Conservation (phyloP, 2,888 invertebrate species). For the Melipona bicolor region DNA sequence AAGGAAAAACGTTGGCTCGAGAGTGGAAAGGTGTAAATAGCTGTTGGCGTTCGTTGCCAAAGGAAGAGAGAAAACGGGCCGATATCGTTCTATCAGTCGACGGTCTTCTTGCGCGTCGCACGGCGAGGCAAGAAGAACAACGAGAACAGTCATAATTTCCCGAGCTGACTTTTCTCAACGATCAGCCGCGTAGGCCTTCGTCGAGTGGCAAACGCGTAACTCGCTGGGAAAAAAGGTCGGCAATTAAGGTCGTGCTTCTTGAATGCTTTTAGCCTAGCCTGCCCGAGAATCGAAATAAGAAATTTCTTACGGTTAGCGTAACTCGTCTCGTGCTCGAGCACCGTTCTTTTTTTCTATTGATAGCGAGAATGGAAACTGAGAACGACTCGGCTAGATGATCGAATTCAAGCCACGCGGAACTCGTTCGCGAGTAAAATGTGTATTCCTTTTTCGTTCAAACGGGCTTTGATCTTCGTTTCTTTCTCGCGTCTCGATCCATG, state of each 20-base stretch:
- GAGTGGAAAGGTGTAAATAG: conserved; percentile 6
- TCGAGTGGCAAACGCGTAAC: conserved; percentile 36
- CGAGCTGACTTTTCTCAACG: conserved; percentile 36
- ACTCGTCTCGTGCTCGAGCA: neutral
- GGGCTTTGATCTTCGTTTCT: no score
- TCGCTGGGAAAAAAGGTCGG: conserved; percentile 37
- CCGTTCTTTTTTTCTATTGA: neutral
- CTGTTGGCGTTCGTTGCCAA: neutral
- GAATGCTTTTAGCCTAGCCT: conserved; percentile 33
- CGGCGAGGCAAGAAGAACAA: conserved; percentile 34
- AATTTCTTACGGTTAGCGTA: conserved; percentile 18
- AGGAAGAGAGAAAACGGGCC: neutral
- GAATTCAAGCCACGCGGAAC: neutral
- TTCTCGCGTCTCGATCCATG: no score
- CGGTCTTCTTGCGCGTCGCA: conserved; percentile 14
- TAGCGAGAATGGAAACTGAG: neutral
- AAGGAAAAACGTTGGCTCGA: no score
- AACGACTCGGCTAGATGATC: neutral
- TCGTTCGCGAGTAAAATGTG: neutral
- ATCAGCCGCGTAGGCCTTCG: conserved; percentile 11
- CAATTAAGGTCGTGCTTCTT: conserved; percentile 43
- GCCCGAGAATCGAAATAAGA: neutral
- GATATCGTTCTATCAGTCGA: conserved; percentile 10
- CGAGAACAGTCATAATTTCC: conserved; percentile 44
- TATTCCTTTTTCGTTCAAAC: neutral